Percentiles rank a stretch among this genome's conserved stretches.
Conservation (phyloP, 2,113 vertebrate species). For the Eolophus roseicapilla region DNA sequence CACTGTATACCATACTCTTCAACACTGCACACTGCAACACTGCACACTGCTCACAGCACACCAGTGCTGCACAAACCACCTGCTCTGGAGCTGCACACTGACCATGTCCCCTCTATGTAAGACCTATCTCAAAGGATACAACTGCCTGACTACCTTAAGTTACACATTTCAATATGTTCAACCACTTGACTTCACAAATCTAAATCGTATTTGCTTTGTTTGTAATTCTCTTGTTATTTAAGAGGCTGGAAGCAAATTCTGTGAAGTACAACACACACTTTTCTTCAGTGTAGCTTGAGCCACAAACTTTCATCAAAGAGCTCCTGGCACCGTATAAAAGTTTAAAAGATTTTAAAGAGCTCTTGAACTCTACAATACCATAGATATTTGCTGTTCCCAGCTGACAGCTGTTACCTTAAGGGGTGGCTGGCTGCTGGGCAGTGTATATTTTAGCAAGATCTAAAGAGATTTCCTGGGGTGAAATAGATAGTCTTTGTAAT, state of each 20-base stretch:
- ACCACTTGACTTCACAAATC: not conserved
- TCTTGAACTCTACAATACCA: not conserved
- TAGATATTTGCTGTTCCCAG: not conserved
- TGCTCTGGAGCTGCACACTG: too few species aligned
- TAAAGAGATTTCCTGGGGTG: not conserved
- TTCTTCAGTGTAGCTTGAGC: not conserved
- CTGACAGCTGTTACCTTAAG: not conserved
- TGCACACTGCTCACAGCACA: too few species aligned
- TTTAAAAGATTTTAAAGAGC: not conserved
- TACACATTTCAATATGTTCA: rapidly evolving
- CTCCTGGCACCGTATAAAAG: not conserved
- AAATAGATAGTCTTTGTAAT: not conserved
- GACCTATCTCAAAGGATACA: not conserved
- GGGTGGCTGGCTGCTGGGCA: not conserved
- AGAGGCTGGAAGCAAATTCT: not conserved
- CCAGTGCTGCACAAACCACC: rapidly evolving
- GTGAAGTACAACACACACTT: not conserved
- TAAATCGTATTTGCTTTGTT: not conserved
- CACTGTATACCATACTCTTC: too few species aligned
- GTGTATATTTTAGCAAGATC: not conserved
- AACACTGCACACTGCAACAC: too few species aligned
- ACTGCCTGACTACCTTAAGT: not conserved
- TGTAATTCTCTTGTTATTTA: not conserved
- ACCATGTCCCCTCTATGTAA: not conserved
- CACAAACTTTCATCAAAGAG: not conserved